Evolutionary conservation across 2,797 vertebrate species (phyloP).

Genomic region (Octomys mimax): DNA sequence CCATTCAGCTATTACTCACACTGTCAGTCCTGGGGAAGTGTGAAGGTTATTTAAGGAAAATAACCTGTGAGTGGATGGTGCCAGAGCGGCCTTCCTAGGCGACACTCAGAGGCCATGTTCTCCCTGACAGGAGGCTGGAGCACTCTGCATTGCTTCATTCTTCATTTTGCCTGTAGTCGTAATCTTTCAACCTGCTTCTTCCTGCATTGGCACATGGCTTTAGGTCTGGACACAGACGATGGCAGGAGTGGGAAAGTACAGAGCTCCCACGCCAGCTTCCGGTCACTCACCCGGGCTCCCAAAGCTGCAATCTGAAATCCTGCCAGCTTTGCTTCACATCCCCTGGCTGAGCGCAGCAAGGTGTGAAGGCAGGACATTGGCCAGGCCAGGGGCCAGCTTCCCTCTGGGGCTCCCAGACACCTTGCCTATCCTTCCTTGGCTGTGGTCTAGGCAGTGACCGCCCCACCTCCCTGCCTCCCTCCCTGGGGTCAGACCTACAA

Average conservation of each 20-base stretch:
- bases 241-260: neutral
- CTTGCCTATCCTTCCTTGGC: neutral
- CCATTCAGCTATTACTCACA: neutral
- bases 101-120: neutral
- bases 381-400: neutral
- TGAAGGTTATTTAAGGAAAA: neutral
- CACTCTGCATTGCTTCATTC: neutral
- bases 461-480: neutral
- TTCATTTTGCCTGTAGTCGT: neutral
- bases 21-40: neutral
- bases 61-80: neutral
- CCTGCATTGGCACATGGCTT: neutral
- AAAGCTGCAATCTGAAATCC: neutral
- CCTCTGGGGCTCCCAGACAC: neutral
- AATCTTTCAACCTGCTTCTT: neutral
- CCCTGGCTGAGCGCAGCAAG: accelerated
- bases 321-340: neutral
- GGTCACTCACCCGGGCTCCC: neutral
- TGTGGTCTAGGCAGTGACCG: neutral
- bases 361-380: neutral
- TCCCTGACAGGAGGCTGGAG: neutral
- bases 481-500: neutral
- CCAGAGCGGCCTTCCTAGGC: neutral
- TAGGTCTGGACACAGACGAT: neutral
- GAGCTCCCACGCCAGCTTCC: neutral